These are phyloP conservation scores for Sarcophaga carnaria DNA, from an alignment of 2,888 invertebrate species.

Conservation along the genomic window DNA sequence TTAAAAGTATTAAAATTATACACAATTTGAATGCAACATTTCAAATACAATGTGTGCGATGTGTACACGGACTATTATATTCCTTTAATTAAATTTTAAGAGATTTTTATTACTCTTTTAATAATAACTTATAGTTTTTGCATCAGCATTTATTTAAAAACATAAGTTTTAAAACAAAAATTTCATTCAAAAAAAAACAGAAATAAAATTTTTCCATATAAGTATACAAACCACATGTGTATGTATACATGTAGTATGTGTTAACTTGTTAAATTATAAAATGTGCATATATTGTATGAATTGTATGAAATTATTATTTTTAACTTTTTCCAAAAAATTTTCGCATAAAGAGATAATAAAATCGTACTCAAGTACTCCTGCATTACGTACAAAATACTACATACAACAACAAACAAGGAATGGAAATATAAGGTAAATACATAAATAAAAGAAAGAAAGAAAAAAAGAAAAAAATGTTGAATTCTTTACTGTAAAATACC, in stretches of 20 bases:
- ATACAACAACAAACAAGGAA: not conserved
- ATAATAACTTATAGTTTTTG: not conserved
- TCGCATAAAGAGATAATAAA: conserved; percentile 7
- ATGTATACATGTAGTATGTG: too few species aligned
- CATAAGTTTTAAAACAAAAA: too few species aligned
- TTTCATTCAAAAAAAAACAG: too few species aligned
- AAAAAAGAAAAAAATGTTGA: not conserved
- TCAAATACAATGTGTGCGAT: not conserved
- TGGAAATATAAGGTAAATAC: conserved; percentile 27
- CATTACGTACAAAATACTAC: not conserved
- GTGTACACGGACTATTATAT: not conserved
- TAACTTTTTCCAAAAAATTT: not conserved
- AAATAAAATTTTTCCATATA: too few species aligned
- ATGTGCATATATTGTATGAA: conserved; percentile 4
- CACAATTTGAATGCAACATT: not conserved
- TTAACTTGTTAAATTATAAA: conserved; percentile 19
- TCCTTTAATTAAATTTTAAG: not conserved
- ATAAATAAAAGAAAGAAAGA: not conserved
- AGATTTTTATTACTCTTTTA: not conserved
- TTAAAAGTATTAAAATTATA: not conserved
- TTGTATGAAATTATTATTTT: conserved; percentile 22
- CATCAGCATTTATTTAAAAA: too few species aligned
- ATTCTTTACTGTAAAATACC: not conserved
- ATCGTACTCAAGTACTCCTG: not conserved
- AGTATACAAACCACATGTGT: too few species aligned